Conservation (phyloP, 2,113 vertebrate species). For the Phylloscopus trochiloides region DNA sequence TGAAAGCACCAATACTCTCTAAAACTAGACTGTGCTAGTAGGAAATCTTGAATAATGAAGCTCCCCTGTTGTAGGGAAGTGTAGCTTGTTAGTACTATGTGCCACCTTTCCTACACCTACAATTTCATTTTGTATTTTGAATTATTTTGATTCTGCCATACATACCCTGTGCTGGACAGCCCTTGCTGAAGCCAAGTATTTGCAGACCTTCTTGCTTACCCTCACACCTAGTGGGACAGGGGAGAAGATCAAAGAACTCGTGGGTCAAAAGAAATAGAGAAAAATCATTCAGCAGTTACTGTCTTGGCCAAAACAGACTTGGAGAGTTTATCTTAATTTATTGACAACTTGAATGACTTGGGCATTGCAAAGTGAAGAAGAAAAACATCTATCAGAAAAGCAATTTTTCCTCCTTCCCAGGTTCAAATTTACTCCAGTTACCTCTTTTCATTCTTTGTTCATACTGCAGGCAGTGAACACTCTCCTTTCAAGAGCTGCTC, state of each 20-base stretch:
- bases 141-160: background rate
- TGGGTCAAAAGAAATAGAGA: background rate
- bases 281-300: background rate
- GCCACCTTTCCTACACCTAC: background rate
- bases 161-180: background rate
- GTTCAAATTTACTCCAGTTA: background rate
- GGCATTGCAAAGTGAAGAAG: background rate
- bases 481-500: background rate
- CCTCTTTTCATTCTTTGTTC: background rate
- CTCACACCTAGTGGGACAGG: accelerated
- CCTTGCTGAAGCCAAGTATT: background rate
- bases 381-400: background rate
- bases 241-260: background rate
- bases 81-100: background rate
- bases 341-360: background rate
- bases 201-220: background rate
- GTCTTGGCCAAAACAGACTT: background rate
- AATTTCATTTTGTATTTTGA: background rate
- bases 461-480: background rate
- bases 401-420: background rate
- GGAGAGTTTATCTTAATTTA: background rate
- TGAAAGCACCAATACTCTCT: background rate
- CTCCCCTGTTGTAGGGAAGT: background rate
- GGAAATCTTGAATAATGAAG: background rate
- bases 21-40: background rate